A percentile compares a stretch with the other conserved stretches of the same genome.
Conservation (phyloP, 2,888 invertebrate species). For the Philaethria dido region DNA sequence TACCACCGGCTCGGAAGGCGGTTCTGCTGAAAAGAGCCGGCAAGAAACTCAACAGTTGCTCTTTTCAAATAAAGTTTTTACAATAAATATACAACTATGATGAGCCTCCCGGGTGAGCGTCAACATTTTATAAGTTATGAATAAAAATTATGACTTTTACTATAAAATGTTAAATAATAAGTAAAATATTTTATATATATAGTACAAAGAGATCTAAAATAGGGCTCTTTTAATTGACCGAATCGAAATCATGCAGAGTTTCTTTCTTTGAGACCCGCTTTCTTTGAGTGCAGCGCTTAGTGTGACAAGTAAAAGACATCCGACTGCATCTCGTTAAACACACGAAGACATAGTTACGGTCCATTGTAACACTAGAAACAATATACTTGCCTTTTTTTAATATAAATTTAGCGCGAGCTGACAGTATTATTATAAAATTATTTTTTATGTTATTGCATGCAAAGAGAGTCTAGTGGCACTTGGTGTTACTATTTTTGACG, state of each 20-base stretch:
- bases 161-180: neutral
- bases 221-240: slow-evolving; percentile 23
- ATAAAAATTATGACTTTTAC: neutral
- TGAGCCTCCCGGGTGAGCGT: too few relatives aligned
- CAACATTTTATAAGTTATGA: too few relatives aligned
- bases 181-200: neutral
- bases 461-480: too few relatives aligned
- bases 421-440: too few relatives aligned
- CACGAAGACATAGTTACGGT: neutral
- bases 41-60: too few relatives aligned
- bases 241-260: slow-evolving; percentile 26
- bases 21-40: too few relatives aligned
- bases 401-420: neutral
- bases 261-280: slow-evolving; percentile 27
- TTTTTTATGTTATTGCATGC: too few relatives aligned
- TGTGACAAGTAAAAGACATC: slow-evolving; percentile 36
- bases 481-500: too few relatives aligned
- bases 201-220: slow-evolving; percentile 12
- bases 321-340: slow-evolving; percentile 28
- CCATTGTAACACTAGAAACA: neutral
- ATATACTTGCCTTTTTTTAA: neutral
- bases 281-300: slow-evolving; percentile 37
- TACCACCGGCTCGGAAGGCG: too few relatives aligned
- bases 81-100: too few relatives aligned
- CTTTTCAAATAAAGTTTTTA: too few relatives aligned